Base-by-base conservation (phyloP, 2,797 vertebrate genomes). In the Psittacula derbiana region DNA sequence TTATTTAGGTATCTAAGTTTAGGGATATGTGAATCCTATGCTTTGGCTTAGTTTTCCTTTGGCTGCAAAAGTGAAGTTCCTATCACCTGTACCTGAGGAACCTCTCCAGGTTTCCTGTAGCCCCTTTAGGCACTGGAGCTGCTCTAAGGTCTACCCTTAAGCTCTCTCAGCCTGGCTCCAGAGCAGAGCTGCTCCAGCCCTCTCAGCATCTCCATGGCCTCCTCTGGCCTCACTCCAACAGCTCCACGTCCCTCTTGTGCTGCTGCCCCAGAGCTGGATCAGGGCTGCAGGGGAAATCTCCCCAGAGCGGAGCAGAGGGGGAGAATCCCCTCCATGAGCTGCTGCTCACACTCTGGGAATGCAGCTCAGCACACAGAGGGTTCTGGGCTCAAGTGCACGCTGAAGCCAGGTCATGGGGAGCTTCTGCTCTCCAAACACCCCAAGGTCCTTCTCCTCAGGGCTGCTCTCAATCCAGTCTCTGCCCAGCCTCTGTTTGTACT, bases 141-240 rank as follows among this genome's bases (percentile, higher is more conserved):
- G 8, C 13, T 53, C 41, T 78, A 2, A 72, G 33, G 0, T 61
- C 40, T 49, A 10, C 7, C 40, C 46, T 58, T 58, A 40, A 58
- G n/a, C 57, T 52, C 49, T 40, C 44, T 33, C 50, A 66, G 43
- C 20, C 72, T 78, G 72, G 17, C 16, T 49, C 5, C 36, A 55
- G 46, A 41, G 61, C 33, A 61, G 41, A 47, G 61, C 23, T 2
- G 20, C 21, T 58, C 6, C 81, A 55, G 50, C 20, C 30, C 76
- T 20, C 1, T 2, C 23, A 43, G 13, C 10, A 43, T 9, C 46
- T 38, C 36, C 0, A 0, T 23, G 36, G 36, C 36, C 36, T 38
- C 36, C 36, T 38, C 36, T 65, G 50, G 33, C 3, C 21, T 38
- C 8, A 1, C 12, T 65, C 40, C 70, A 36, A 16, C 33, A 3